These are phyloP conservation scores for Trissolcus basalis DNA, from an alignment of 1,140 invertebrate species.

Conservation along the genomic window DNA sequence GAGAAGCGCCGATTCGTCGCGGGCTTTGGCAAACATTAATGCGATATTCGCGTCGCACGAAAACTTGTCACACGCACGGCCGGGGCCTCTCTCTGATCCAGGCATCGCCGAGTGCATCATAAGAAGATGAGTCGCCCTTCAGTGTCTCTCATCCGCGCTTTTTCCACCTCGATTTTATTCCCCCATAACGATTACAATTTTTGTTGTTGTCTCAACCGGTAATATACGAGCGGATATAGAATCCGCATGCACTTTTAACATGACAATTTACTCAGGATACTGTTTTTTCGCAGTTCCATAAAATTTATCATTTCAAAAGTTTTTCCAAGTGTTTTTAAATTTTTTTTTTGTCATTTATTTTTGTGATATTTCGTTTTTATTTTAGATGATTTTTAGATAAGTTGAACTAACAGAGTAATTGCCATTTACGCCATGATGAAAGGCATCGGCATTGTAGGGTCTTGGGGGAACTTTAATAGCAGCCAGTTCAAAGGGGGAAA, in stretches of 20 bases:
- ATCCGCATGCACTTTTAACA: constrained; percentile 35
- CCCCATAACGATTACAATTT: constrained; percentile 22
- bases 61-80: constrained; percentile 48
- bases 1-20: constrained; percentile 62
- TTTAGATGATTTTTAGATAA: too few relatives aligned
- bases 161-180: constrained; percentile 46
- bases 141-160: constrained; percentile 59
- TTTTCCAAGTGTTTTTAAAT: too few relatives aligned
- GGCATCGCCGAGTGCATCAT: constrained; percentile 63
- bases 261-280: constrained; percentile 3
- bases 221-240: too few relatives aligned
- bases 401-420: too few relatives aligned
- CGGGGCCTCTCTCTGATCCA: constrained; percentile 39
- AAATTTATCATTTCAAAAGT: too few relatives aligned
- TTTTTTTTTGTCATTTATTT: too few relatives aligned
- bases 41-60: constrained; percentile 48
- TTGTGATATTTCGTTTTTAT: too few relatives aligned
- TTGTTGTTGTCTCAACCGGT: constrained; percentile 28
- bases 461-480: constrained; percentile 64
- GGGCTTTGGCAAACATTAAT: constrained; percentile 64
- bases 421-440: constrained; percentile 42
- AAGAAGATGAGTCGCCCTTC: constrained; percentile 63
- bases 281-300: too few relatives aligned
- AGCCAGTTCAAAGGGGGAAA: constrained; percentile 56
- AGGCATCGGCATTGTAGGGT: too few relatives aligned